phyloP scores from a whole-genome alignment of 2,113 vertebrate genomes.

The Pheucticus melanocephalus region DNA sequence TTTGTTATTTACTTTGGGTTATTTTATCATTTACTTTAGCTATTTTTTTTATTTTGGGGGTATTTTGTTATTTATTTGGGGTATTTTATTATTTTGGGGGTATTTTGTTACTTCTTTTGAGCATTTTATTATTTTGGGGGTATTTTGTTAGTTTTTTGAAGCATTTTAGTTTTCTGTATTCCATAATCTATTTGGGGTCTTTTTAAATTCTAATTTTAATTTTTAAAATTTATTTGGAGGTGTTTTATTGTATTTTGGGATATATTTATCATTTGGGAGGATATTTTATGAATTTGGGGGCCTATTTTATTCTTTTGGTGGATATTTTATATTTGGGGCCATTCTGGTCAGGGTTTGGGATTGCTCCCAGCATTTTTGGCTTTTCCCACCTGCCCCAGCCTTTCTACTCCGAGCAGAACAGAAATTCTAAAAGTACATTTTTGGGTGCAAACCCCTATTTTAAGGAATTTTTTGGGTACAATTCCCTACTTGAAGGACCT shows the following conservation, averaged over 20 bases:
- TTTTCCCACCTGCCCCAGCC: not conserved
- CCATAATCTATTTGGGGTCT: no score
- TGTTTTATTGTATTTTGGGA: fast-evolving
- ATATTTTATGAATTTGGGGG: not conserved
- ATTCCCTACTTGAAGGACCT: fast-evolving
- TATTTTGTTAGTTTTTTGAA: not conserved
- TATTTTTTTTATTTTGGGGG: not conserved
- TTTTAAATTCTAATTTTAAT: not conserved
- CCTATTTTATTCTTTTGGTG: not conserved
- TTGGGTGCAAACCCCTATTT: no score
- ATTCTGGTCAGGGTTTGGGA: not conserved
- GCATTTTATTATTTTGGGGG: not conserved
- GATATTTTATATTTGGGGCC: fast-evolving
- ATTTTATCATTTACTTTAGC: fast-evolving
- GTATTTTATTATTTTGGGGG: no score
- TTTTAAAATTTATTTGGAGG: not conserved
- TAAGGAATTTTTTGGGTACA: not conserved
- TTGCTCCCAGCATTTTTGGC: not conserved
- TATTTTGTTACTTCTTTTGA: not conserved
- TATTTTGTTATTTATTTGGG: no score
- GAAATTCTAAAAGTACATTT: not conserved
- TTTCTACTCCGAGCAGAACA: fast-evolving
- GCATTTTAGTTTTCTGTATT: not conserved
- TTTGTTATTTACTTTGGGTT: not conserved
- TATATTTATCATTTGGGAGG: not conserved